Evolutionary conservation across 2,888 invertebrate genomes (phyloP).

Genomic region (Stegana nigrithorax): DNA sequence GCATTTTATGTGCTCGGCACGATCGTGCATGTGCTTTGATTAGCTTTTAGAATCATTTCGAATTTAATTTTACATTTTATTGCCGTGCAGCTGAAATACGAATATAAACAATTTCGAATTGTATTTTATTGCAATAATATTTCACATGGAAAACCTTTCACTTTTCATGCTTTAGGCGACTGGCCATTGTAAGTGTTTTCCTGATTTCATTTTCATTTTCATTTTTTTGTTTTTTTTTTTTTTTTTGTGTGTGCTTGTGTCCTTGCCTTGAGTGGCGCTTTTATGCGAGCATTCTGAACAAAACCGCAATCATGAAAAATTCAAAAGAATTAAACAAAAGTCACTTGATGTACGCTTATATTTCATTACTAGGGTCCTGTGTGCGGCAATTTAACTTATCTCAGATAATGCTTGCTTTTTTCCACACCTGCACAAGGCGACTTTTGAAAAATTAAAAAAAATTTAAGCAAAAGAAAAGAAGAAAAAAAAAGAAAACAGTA

Average conservation of each 20-base stretch:
- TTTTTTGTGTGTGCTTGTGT: neutral
- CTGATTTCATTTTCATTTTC: neutral
- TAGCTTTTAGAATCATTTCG: neutral
- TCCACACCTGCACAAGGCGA: too few relatives aligned
- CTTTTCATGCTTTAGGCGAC: neutral
- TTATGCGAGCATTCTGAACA: too few relatives aligned
- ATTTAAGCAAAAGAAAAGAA: neutral
- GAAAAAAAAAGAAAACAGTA: neutral
- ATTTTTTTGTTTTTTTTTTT: neutral
- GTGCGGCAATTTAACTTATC: neutral
- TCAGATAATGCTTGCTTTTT: neutral
- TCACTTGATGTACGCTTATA: conserved; percentile 35
- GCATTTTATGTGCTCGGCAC: neutral
- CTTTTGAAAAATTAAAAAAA: too few relatives aligned
- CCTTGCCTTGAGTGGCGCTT: neutral
- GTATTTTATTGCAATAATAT: neutral
- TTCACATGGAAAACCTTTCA: neutral
- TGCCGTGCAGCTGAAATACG: too few relatives aligned
- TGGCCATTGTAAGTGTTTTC: too few relatives aligned
- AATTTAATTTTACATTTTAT: too few relatives aligned
- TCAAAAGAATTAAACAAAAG: conserved; percentile 11
- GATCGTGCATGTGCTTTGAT: neutral
- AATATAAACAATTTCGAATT: neutral
- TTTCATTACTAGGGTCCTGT: conserved; percentile 27
- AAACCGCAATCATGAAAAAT: conserved; percentile 2